phyloP scores from a whole-genome alignment of 1,140 invertebrate species.

The Rhopalosiphum padi region DNA sequence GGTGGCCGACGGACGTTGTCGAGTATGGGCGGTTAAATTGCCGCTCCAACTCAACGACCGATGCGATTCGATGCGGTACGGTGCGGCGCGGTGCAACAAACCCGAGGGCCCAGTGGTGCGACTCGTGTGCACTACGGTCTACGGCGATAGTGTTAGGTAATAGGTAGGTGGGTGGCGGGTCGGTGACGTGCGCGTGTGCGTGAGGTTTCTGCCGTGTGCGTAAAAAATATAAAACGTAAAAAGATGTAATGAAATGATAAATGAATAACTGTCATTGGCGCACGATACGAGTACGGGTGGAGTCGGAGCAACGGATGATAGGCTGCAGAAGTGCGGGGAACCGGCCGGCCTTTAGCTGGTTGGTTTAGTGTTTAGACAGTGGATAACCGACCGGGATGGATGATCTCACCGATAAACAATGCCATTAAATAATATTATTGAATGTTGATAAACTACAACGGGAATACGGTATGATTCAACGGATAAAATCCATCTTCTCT shows the following conservation, averaged over 20 bases:
- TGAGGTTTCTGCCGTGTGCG: not conserved
- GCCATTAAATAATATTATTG: not conserved
- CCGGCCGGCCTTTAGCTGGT: slow-evolving; percentile 18
- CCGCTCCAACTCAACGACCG: not conserved
- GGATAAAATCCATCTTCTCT: not conserved
- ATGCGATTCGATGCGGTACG: not conserved
- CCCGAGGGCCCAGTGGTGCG: not conserved
- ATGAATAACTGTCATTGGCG: slow-evolving; percentile 13
- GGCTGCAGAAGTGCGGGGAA: not conserved
- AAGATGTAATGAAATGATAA: slow-evolving; percentile 13
- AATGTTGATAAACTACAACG: not conserved
- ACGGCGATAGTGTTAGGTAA: not conserved
- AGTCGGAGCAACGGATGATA: not conserved
- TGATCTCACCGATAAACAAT: slow-evolving; percentile 13
- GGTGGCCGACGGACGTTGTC: not conserved
- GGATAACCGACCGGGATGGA: not conserved
- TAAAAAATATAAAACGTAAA: not conserved
- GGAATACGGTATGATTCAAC: not conserved
- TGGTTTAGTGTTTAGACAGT: not conserved
- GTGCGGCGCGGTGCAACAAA: not conserved
- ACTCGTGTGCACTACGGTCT: not conserved
- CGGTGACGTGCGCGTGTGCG: not conserved
- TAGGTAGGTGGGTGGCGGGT: not conserved
- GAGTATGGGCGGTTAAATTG: slow-evolving; percentile 53
- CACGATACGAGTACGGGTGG: not conserved